phyloP scores from a whole-genome alignment of 2,888 invertebrate species.

The Eustalomyia histrio region DNA sequence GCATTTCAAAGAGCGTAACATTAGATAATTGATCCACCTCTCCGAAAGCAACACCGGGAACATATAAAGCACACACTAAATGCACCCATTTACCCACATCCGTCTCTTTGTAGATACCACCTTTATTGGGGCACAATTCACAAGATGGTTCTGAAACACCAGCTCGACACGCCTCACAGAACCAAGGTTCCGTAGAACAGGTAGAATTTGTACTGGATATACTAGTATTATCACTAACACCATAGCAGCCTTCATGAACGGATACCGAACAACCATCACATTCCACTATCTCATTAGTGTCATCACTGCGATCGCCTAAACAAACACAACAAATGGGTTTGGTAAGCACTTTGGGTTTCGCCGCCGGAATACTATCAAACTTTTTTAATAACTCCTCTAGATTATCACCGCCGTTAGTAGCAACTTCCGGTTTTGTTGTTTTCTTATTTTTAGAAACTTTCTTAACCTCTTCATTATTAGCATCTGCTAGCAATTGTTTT shows the following conservation, averaged over 20 bases:
- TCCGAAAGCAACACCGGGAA: slow-evolving; percentile 97
- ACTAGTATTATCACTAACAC: slow-evolving; percentile 94
- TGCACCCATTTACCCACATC: slow-evolving; percentile 99
- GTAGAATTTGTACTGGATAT: slow-evolving; percentile 95
- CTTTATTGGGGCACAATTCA: slow-evolving; percentile 96
- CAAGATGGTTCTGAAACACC: slow-evolving; percentile 93
- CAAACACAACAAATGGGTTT: slow-evolving; percentile 95
- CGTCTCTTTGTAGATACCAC: slow-evolving; percentile 96
- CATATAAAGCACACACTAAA: slow-evolving; percentile 97
- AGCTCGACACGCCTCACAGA: slow-evolving; percentile 98
- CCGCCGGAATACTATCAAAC: slow-evolving; percentile 65
- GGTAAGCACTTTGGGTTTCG: slow-evolving; percentile 81
- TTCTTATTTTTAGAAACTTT: slow-evolving; percentile 59
- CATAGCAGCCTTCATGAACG: slow-evolving; percentile 98
- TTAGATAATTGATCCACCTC: slow-evolving; percentile 95
- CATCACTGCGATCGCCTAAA: slow-evolving; percentile 94
- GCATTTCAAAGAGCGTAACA: slow-evolving; percentile 97
- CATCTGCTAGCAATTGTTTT: slow-evolving; percentile 71
- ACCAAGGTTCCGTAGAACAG: slow-evolving; percentile 99
- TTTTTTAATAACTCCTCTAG: slow-evolving; percentile 56
- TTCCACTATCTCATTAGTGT: slow-evolving; percentile 97
- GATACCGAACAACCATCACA: slow-evolving; percentile 98
- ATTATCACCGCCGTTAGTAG: slow-evolving; percentile 65
- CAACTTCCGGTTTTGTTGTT: slow-evolving; percentile 32
- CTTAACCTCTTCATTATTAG: slow-evolving; percentile 58